Conservation (phyloP, 2,888 invertebrate species). For the Disparrhopalites patrizii region DNA sequence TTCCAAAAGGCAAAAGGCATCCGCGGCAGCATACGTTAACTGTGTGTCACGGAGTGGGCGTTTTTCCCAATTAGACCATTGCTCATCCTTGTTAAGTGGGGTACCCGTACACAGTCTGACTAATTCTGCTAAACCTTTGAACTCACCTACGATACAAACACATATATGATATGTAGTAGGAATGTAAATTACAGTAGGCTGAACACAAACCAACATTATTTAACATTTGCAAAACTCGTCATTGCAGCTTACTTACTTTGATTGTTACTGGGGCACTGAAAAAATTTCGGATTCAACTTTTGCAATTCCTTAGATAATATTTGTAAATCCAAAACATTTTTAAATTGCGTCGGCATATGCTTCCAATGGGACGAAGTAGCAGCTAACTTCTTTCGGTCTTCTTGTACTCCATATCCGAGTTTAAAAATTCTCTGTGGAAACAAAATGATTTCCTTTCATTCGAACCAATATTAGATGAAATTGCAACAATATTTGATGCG, state of each 20-base stretch:
- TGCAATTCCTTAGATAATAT: constrained; percentile 23
- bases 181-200: too few relatives aligned
- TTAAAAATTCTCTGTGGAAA: constrained; percentile 37
- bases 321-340: constrained; percentile 37
- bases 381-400: constrained; percentile 62
- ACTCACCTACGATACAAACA: constrained; percentile 50
- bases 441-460: too few relatives aligned
- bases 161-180: too few relatives aligned
- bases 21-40: constrained; percentile 78
- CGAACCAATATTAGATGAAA: too few relatives aligned
- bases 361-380: constrained; percentile 58
- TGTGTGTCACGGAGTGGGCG: constrained; percentile 74
- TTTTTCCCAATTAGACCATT: constrained; percentile 86
- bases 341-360: constrained; percentile 50
- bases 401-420: constrained; percentile 58
- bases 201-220: not conserved
- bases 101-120: constrained; percentile 72
- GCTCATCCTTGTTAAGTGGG: constrained; percentile 78
- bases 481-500: not conserved
- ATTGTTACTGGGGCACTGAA: constrained; percentile 6
- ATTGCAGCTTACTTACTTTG: constrained; percentile 5
- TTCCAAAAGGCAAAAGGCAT: constrained; percentile 80
- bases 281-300: not conserved
- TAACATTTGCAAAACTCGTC: not conserved
- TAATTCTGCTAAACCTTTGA: constrained; percentile 54